These are phyloP conservation scores for Astyanax mexicanus DNA, from an alignment of 2,797 vertebrate genomes.

Conservation along the genomic window DNA sequence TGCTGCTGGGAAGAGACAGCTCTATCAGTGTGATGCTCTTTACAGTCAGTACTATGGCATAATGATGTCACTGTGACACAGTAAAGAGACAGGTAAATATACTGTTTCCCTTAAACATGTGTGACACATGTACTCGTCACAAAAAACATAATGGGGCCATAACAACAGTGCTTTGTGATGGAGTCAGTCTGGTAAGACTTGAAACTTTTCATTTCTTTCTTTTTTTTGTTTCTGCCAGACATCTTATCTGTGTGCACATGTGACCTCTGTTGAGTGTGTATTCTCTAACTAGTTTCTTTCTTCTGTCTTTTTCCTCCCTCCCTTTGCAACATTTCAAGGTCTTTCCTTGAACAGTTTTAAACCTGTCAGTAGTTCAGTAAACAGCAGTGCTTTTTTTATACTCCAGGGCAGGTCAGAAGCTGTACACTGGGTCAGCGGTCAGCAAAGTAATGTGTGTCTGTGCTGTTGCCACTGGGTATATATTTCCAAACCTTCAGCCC, in stretches of 20 bases:
- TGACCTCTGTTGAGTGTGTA: background rate
- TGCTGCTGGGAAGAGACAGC: conserved; percentile 3
- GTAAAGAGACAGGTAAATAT: conserved; percentile 16
- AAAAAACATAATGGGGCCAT: background rate
- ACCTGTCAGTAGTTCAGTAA: conserved; percentile 33
- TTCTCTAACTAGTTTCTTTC: background rate
- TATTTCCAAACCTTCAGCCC: no score
- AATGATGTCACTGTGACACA: conserved; percentile 13
- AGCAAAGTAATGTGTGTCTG: background rate
- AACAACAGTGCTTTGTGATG: conserved; percentile 11
- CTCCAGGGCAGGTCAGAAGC: conserved; percentile 11
- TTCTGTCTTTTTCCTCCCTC: background rate
- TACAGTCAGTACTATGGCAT: conserved; percentile 13
- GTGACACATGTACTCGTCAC: background rate
- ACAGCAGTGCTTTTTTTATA: conserved; percentile 4
- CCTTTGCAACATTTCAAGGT: conserved; percentile 3
- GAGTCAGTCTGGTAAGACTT: background rate
- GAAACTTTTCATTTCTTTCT: background rate
- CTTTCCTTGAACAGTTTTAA: conserved; percentile 28
- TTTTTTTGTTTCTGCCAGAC: conserved; percentile 52
- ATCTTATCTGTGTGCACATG: background rate
- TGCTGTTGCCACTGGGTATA: background rate
- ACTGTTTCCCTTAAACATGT: background rate
- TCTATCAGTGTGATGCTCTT: background rate
- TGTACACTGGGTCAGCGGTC: conserved; percentile 1